Evolutionary conservation across 2,888 invertebrate genomes (phyloP).

Genomic region (Microplitis deprimator): DNA sequence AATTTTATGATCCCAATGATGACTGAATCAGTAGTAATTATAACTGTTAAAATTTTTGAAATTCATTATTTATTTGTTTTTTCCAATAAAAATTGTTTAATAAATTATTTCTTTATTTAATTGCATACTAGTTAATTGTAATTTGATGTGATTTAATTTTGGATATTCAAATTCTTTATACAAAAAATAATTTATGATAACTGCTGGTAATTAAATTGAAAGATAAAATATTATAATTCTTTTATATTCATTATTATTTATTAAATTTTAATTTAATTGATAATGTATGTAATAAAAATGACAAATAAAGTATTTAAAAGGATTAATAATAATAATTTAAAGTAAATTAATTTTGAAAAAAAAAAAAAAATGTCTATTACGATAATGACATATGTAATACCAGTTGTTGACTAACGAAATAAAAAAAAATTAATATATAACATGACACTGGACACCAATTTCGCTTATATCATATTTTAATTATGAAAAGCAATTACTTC

Average conservation of each 20-base stretch:
- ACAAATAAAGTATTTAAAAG: not conserved
- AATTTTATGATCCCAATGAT: not conserved
- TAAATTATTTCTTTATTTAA: not conserved
- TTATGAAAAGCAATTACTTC: slow-evolving; percentile 16
- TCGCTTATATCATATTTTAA: slow-evolving; percentile 10
- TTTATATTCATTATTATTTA: not conserved
- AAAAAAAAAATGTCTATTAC: not conserved
- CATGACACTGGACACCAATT: slow-evolving; percentile 10
- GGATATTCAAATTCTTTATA: not conserved
- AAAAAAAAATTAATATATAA: slow-evolving; percentile 5
- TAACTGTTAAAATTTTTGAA: not conserved
- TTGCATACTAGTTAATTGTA: not conserved
- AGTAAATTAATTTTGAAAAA: not conserved
- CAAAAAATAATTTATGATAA: not conserved
- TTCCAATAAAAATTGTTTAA: not conserved
- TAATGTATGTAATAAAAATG: not conserved
- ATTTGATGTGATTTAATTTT: not conserved
- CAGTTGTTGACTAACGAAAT: slow-evolving; percentile 8
- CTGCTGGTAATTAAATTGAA: not conserved
- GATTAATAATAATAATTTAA: not conserved
- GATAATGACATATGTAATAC: not conserved
- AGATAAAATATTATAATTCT: not conserved
- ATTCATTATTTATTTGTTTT: not conserved
- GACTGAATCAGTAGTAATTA: not conserved
- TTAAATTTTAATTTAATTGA: not conserved